Evolutionary conservation across 2,113 vertebrate species (phyloP).

Genomic region (Herpetotheres cachinnans): DNA sequence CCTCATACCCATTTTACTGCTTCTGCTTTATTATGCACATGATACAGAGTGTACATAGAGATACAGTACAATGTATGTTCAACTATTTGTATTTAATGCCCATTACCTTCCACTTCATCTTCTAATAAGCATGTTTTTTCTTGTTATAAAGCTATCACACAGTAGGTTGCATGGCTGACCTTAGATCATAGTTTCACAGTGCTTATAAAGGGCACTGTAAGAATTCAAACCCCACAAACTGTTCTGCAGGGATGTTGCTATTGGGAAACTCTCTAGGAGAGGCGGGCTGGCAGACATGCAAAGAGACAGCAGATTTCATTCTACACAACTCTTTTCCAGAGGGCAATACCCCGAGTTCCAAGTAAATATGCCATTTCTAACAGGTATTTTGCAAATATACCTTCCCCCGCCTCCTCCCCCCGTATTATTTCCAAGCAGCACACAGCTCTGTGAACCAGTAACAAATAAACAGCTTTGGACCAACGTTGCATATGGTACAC

Average conservation of each 20-base stretch:
- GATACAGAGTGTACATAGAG: accelerated
- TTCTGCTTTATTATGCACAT: background rate
- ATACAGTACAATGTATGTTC: background rate
- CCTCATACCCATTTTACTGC: background rate
- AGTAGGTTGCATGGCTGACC: background rate
- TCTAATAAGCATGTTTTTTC: background rate
- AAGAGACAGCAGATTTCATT: background rate
- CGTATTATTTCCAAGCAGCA: background rate
- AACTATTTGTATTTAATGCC: background rate
- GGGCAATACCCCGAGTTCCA: background rate
- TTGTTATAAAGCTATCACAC: background rate
- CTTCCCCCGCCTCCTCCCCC: accelerated
- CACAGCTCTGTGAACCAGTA: background rate
- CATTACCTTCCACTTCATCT: background rate
- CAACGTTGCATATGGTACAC: background rate
- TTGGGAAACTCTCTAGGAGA: background rate
- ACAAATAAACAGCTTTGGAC: background rate
- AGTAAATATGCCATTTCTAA: background rate
- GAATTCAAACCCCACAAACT: background rate
- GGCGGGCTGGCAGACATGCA: background rate
- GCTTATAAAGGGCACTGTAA: background rate
- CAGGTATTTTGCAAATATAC: background rate
- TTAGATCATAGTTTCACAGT: background rate
- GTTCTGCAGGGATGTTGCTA: background rate
- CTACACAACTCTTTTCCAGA: background rate